phyloP scores from a whole-genome alignment of 2,113 vertebrate species.

The Pterocles burchelli region DNA sequence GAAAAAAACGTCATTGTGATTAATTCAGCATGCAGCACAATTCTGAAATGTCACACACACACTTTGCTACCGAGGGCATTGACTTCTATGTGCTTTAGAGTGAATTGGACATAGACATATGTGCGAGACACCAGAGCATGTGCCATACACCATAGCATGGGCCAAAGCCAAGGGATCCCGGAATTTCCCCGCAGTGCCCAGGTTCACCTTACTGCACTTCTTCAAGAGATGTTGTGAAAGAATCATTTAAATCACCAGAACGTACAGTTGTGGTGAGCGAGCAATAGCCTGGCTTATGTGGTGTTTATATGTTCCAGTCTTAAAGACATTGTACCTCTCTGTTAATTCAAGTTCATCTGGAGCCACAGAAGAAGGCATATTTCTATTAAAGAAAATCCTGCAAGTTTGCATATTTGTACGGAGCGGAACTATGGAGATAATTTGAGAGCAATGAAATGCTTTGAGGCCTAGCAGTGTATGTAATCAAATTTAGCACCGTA shows the following conservation, averaged over 20 bases:
- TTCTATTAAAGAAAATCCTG: constrained; percentile 36
- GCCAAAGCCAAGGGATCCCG: not conserved
- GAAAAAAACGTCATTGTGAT: constrained; percentile 30
- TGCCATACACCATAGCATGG: not conserved
- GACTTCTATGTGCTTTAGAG: not conserved
- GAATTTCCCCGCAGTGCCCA: not conserved
- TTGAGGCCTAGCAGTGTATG: constrained; percentile 40
- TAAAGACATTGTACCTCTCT: not conserved
- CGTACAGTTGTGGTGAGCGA: not conserved
- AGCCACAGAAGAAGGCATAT: constrained; percentile 12
- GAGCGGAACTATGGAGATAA: constrained; percentile 56
- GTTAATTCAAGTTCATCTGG: not conserved
- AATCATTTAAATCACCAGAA: not conserved
- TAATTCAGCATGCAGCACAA: constrained; percentile 57
- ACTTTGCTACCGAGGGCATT: not conserved
- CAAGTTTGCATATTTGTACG: constrained; percentile 41
- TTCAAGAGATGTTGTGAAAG: not conserved
- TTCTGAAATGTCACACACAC: constrained; percentile 65
- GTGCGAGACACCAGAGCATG: too few species aligned
- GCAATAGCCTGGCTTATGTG: not conserved
- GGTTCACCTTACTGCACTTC: not conserved
- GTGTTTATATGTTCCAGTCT: not conserved
- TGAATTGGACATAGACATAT: not conserved
- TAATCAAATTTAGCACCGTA: constrained; percentile 70
- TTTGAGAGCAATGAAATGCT: constrained; percentile 55